Evolutionary conservation across 2,797 vertebrate genomes (phyloP).

Genomic region (Apogon talboti): DNA sequence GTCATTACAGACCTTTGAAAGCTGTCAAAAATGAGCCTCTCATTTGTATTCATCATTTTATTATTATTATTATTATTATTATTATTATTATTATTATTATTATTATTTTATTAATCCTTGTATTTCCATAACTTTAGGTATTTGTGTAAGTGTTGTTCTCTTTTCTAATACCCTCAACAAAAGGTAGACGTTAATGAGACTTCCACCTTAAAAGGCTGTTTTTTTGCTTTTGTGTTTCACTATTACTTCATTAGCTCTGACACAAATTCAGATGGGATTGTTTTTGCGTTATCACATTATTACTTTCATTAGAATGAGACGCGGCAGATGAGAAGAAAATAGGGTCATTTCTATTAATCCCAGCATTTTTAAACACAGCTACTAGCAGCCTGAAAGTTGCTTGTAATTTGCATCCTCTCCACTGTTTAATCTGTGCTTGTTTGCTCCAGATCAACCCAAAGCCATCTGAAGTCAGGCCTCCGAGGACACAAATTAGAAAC

Average conservation of each 20-base stretch:
- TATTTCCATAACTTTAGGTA: constrained; percentile 3
- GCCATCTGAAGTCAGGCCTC: not conserved
- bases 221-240: not conserved
- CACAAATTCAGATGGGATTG: too few relatives aligned
- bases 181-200: not conserved
- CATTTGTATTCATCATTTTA: constrained; percentile 8
- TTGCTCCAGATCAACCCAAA: not conserved
- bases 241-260: not conserved
- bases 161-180: not conserved
- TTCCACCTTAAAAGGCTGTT: constrained; percentile 3
- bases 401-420: not conserved
- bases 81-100: too few relatives aligned
- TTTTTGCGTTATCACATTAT: not conserved
- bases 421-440: not conserved
- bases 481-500: constrained; percentile 19
- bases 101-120: not conserved
- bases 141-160: constrained; percentile 8
- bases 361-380: not conserved
- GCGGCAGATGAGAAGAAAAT: not conserved
- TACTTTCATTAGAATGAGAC: not conserved
- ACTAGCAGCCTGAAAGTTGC: not conserved
- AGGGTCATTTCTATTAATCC: not conserved
- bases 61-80: constrained; percentile 8
- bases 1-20: not conserved
- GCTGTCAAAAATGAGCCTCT: constrained; percentile 6